These are phyloP conservation scores for Nebria salina DNA, from an alignment of 2,888 invertebrate species.

Conservation along the genomic window DNA sequence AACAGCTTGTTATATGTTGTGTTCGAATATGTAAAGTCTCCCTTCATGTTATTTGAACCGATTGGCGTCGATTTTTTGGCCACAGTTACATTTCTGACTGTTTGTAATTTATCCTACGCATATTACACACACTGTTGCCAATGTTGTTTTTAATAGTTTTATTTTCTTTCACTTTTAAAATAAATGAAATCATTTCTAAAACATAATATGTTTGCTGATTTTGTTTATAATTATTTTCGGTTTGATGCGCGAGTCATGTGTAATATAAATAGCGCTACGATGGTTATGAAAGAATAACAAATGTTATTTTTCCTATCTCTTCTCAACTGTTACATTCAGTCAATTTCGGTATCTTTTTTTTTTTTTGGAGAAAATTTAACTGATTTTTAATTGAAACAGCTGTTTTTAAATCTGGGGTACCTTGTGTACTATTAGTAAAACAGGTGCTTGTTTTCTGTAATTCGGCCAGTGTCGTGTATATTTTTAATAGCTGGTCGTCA, in stretches of 20 bases:
- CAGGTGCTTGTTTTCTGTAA: constrained; percentile 26
- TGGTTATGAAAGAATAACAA: background rate
- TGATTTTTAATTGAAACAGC: constrained; percentile 14
- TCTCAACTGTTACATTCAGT: background rate
- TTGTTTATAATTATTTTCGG: background rate
- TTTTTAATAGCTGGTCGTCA: constrained; percentile 41
- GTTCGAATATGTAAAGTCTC: constrained; percentile 8
- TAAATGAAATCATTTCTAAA: background rate
- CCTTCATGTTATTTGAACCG: constrained; percentile 23
- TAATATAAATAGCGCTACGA: background rate
- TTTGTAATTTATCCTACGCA: constrained; percentile 10
- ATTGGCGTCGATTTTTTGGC: constrained; percentile 36
- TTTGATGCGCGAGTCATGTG: background rate
- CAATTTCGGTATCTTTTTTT: background rate
- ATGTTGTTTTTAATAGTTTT: background rate
- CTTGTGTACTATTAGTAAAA: background rate
- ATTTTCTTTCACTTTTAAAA: constrained; percentile 5
- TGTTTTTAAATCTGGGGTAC: constrained; percentile 31
- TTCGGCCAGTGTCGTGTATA: constrained; percentile 36
- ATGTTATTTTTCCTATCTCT: background rate
- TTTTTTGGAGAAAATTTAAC: background rate
- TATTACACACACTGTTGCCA: constrained; percentile 6
- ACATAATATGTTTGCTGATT: background rate
- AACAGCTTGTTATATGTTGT: background rate
- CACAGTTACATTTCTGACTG: constrained; percentile 20